Evolutionary conservation across 2,888 invertebrate genomes (phyloP).

Genomic region (Drosophila kuntzei): DNA sequence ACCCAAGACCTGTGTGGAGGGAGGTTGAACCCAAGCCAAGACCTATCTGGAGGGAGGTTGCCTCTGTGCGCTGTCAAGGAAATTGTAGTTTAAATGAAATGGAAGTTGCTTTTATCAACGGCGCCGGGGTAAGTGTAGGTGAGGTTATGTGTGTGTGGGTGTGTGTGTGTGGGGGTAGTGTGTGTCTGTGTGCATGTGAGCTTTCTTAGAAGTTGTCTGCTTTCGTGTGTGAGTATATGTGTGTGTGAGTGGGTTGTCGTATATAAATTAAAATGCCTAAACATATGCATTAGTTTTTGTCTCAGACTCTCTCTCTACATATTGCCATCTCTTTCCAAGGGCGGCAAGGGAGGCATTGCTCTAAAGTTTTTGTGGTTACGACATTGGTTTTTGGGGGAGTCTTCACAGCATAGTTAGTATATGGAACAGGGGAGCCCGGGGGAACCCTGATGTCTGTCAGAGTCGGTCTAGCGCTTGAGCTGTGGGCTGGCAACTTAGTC

Average conservation of each 20-base stretch:
- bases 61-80: slow-evolving; percentile 79
- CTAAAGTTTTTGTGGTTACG: slow-evolving; percentile 81
- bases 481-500: slow-evolving; percentile 82
- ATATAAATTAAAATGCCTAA: slow-evolving; percentile 83
- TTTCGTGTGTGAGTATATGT: slow-evolving; percentile 26
- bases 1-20: slow-evolving; percentile 2
- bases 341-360: slow-evolving; percentile 48
- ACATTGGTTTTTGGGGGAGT: slow-evolving; percentile 71
- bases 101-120: slow-evolving; percentile 83
- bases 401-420: slow-evolving; percentile 6
- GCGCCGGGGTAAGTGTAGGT: slow-evolving; percentile 46
- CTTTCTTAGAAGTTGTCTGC: slow-evolving; percentile 75
- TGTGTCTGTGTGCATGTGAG: slow-evolving; percentile 63
- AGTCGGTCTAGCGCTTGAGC: slow-evolving; percentile 71
- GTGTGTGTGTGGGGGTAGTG: slow-evolving; percentile 58
- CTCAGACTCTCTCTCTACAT: slow-evolving; percentile 46
- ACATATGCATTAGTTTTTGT: slow-evolving; percentile 83
- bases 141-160: slow-evolving; percentile 41
- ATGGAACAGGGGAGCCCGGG: neutral
- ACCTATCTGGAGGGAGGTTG: slow-evolving; percentile 44
- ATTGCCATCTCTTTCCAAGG: slow-evolving; percentile 50
- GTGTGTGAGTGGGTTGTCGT: slow-evolving; percentile 63
- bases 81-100: slow-evolving; percentile 83
- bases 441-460: slow-evolving; percentile 63
- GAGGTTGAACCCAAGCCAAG: slow-evolving; percentile 44